Evolutionary conservation across 2,888 invertebrate genomes (phyloP), one percentile per base, ranked within the genome.

Genomic region (Xestia xanthographa): DNA sequence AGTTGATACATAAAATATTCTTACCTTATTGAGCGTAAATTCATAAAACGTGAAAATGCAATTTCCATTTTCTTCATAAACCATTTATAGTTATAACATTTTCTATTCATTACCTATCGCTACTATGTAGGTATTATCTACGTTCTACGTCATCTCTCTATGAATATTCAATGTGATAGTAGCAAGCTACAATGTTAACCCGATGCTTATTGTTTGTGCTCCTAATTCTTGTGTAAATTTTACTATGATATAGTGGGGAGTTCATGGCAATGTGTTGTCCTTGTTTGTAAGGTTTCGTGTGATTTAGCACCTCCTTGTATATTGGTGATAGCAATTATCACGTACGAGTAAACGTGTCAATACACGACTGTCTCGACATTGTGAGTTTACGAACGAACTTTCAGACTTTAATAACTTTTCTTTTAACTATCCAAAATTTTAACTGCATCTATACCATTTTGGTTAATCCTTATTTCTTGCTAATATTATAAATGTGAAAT

Each of bases 281-380:
- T 87, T 81, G 74, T 80, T 71, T 65, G 53, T 62, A 74, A 82
- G 71, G 77, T 78, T 70, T 81, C 50, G 29, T 75, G 41, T 80
- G 60, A 77, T 58, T 80, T 83, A 85, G 69, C 80, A 79, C 79
- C 84, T 84, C 72, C 81, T 78, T 76, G 66, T 34, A 53, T 79
- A 77, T 87, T 85, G 45, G 77, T 75, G 58, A 76, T 82, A 79
- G 80, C 87, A 87, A 87, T 88, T 87, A 80, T 53, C 86, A 80
- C 65, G 60, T 65, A 41, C 41, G 41, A 41, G 41, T 41, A 45
- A 22, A 48, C 26, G 66, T 58, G 38, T 14, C 14, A 72, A 1
- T 53, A 48, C 11, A 50, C 34, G 11, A 38, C 34, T 77, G 26
- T 38, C 5, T 34, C 12, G 34, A 50, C 22, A 43, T 22, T 9